phyloP scores from a whole-genome alignment of 2,888 invertebrate species.

The Blera fallax region DNA sequence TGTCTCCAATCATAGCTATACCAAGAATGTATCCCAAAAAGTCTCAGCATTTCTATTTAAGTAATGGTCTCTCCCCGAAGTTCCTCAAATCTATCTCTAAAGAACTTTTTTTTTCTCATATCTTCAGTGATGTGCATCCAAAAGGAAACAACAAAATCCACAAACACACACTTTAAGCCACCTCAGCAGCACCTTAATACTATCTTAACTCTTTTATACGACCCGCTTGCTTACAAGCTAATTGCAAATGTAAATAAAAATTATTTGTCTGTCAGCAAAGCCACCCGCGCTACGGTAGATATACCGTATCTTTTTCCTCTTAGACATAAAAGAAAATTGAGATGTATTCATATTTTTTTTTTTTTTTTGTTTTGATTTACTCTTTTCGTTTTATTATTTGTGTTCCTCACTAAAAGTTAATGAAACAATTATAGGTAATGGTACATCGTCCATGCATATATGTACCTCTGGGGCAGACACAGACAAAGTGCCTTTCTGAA shows the following conservation, averaged over 20 bases:
- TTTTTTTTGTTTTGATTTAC: constrained; percentile 6
- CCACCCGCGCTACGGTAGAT: constrained; percentile 35
- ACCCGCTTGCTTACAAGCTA: constrained; percentile 47
- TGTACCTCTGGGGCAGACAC: not conserved
- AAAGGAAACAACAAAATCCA: not conserved
- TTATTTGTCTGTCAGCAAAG: constrained; percentile 27
- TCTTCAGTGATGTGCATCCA: constrained; percentile 28
- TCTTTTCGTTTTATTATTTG: constrained; percentile 1
- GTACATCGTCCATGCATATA: constrained; percentile 15
- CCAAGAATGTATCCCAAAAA: not conserved
- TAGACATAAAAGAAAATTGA: not conserved
- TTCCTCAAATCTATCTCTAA: not conserved
- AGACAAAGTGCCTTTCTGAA: constrained; percentile 11
- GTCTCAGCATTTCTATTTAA: not conserved
- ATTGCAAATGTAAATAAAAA: constrained; percentile 38
- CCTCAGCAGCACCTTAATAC: constrained; percentile 3
- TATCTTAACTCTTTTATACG: constrained; percentile 6
- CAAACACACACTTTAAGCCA: constrained; percentile 15
- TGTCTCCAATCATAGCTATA: constrained; percentile 18
- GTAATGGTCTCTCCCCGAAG: not conserved
- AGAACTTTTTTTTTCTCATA: constrained; percentile 41
- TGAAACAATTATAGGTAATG: constrained; percentile 55
- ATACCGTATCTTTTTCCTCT: constrained; percentile 6
- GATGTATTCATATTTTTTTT: constrained; percentile 1
- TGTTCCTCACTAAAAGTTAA: constrained; percentile 36